These are phyloP conservation scores for Oreocharis arfaki DNA, from an alignment of 2,113 vertebrate genomes.

Conservation along the genomic window DNA sequence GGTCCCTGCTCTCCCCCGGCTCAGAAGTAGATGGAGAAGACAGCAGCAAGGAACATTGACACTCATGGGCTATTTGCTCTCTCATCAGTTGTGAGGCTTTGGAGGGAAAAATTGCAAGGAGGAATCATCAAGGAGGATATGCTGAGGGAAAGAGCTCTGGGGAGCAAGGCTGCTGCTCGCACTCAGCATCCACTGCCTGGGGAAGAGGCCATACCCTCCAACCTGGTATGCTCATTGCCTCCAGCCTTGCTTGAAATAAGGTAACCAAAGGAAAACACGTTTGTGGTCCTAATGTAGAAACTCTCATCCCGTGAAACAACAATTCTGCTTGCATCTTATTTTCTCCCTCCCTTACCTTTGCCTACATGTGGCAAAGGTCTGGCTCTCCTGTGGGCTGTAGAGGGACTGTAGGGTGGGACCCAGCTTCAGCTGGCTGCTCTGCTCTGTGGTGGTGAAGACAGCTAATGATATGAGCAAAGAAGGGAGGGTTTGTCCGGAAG, in stretches of 20 bases:
- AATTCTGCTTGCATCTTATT: not conserved
- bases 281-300: not conserved
- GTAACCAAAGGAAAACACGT: not conserved
- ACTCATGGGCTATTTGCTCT: not conserved
- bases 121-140: not conserved
- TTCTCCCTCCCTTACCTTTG: not conserved
- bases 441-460: not conserved
- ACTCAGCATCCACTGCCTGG: not conserved
- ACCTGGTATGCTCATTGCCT: fast-evolving
- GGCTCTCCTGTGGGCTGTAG: not conserved
- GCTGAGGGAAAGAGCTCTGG: not conserved
- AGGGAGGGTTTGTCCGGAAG: not conserved
- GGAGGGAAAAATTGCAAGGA: not conserved
- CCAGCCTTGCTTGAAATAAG: not conserved
- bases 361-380: not conserved
- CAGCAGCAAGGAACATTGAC: not conserved
- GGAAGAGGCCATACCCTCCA: not conserved
- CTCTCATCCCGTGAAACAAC: fast-evolving
- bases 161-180: not conserved
- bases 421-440: not conserved
- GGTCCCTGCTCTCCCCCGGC: not conserved
- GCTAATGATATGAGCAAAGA: not conserved
- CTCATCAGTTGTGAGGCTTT: not conserved
- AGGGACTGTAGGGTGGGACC: not conserved
- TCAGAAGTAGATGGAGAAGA: not conserved